phyloP scores from a whole-genome alignment of 92 coral and sea anemone genomes.

The Umimayanthus chanpuru region DNA sequence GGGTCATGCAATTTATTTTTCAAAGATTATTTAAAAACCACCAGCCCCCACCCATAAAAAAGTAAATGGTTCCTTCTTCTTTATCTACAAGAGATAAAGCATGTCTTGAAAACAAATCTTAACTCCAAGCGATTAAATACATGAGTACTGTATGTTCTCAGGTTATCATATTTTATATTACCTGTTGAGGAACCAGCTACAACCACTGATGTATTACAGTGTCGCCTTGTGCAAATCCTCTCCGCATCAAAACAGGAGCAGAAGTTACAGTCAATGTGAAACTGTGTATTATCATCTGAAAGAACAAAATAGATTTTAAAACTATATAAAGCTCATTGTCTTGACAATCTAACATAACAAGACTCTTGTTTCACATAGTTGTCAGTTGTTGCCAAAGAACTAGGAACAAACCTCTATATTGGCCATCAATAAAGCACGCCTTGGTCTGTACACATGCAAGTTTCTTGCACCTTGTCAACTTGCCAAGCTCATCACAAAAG shows the following conservation, averaged over 20 bases:
- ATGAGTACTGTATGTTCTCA: too few relatives aligned
- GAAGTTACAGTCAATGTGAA: conserved; percentile 76
- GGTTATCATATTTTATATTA: background rate
- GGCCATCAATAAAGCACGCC: conserved; percentile 57
- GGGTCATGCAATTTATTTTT: too few relatives aligned
- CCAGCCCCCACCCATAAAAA: too few relatives aligned
- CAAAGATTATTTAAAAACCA: too few relatives aligned
- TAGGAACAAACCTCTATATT: conserved; percentile 24
- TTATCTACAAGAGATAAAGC: too few relatives aligned
- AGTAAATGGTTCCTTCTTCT: too few relatives aligned
- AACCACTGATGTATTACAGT: conserved; percentile 59
- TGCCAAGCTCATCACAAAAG: conserved; percentile 67
- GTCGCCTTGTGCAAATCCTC: conserved; percentile 80
- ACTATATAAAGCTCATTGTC: too few relatives aligned
- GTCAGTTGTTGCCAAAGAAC: background rate
- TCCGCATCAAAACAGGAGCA: conserved; percentile 93
- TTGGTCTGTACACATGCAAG: conserved; percentile 65
- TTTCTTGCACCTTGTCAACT: conserved; percentile 64
- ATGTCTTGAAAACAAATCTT: too few relatives aligned
- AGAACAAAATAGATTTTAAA: background rate
- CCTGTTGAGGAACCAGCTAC: conserved; percentile 57
- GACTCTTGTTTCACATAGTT: too few relatives aligned
- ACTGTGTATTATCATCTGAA: conserved; percentile 82
- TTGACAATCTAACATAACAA: too few relatives aligned
- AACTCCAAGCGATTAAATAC: too few relatives aligned